Evolutionary conservation across 2,113 vertebrate species (phyloP).

Genomic region (Sorex fumeus): DNA sequence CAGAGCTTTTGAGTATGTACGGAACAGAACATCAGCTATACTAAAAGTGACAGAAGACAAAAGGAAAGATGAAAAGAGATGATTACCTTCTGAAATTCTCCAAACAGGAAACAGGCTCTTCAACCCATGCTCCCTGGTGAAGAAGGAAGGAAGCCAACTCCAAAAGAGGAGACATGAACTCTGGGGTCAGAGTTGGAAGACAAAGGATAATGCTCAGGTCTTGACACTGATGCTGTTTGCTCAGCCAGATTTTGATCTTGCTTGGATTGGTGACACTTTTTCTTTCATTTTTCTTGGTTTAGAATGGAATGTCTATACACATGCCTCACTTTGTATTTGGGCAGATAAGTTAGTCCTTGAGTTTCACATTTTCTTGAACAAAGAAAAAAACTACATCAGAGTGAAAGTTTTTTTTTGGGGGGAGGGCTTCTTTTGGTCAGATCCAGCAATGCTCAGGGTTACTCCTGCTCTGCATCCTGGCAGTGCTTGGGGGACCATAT

Average conservation of each 20-base stretch:
- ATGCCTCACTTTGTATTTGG: background rate
- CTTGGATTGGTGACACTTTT: background rate
- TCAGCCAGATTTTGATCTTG: too few relatives aligned
- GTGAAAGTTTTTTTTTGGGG: too few relatives aligned
- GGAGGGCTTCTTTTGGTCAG: too few relatives aligned
- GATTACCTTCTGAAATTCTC: background rate
- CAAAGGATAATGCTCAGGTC: background rate
- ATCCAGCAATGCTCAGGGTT: too few relatives aligned
- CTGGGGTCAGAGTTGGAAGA: background rate
- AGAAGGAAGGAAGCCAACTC: background rate
- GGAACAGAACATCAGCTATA: background rate
- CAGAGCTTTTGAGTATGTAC: background rate
- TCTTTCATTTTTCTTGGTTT: background rate
- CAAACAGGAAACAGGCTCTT: background rate
- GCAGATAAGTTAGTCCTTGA: background rate
- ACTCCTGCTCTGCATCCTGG: too few relatives aligned
- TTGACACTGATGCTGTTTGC: background rate
- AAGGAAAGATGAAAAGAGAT: background rate
- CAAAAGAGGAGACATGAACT: rapidly evolving
- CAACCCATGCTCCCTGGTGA: rapidly evolving
- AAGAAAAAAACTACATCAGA: too few relatives aligned
- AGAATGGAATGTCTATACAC: background rate
- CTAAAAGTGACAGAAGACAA: background rate
- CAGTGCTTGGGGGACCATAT: too few relatives aligned
- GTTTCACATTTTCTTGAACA: background rate